Percentiles rank a stretch among this genome's conserved stretches.
phyloP scores from a whole-genome alignment of 2,113 vertebrate species.

The Gallinago media region DNA sequence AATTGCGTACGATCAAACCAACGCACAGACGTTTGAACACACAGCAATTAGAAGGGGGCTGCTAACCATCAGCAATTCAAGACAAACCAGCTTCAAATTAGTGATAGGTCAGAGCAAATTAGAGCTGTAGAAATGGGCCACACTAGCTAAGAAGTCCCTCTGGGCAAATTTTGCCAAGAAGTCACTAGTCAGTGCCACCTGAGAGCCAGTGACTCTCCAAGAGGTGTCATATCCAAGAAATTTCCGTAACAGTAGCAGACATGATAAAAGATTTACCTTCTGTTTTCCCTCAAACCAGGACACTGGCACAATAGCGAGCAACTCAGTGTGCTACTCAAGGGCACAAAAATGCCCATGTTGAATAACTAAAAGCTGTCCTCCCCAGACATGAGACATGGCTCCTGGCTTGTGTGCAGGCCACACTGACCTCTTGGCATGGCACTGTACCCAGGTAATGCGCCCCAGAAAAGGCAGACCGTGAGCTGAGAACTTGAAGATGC shows the following conservation, averaged over 20 bases:
- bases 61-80: background rate
- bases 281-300: too few relatives aligned
- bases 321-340: background rate
- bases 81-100: background rate
- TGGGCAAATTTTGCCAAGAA: background rate
- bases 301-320: background rate
- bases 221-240: background rate
- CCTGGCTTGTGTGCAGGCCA: background rate
- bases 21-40: background rate
- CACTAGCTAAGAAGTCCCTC: background rate
- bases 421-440: background rate
- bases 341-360: background rate
- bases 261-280: background rate
- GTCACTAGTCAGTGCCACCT: background rate
- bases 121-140: background rate
- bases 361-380: background rate
- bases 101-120: background rate
- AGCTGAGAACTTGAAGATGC: background rate
- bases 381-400: background rate
- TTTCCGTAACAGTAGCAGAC: background rate
- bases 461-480: background rate
- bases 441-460: fast-evolving
- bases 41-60: background rate
- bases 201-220: background rate
- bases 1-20: background rate